Evolutionary conservation across 2,888 invertebrate species (phyloP), one percentile per base, ranked within the genome.

Genomic region (Ophion ellenae): DNA sequence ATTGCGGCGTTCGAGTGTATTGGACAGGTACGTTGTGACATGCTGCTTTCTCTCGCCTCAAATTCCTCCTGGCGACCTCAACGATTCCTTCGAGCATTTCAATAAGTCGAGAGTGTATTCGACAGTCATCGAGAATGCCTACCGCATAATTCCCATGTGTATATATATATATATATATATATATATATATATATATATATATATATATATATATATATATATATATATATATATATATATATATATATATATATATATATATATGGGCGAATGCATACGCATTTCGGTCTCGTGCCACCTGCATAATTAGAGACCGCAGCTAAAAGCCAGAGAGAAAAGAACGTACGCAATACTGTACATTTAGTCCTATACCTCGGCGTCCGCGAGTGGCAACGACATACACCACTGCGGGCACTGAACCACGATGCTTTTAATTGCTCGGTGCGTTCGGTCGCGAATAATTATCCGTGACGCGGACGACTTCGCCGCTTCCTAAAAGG

Each of bases 341-440:
- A 81, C 6, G 76, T 70, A 53, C 66, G 69, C 14, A 69, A 40
- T 36, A 77, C 28, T 53, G 28, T 47, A 53, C 28, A 40, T 57
- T 32, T 4, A 45, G 32, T 11, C 17, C 28, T 64, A 47, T 76
- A 76, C 47, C n/a, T 76, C 45, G 63, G 64, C 11, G 11, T 71
- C 4, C 57, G 32, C 36, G 53, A 57, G 28, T 28, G 28, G 28
- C 24, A 74, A 61, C 81, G 20, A 75, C 40, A n/a, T 24, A 64
- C 28, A 71, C 17, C 63, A 20, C 40, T 45, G 40, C 57, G 73
- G 45, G 32, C 66, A 67, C 24, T 67, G 73, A 83, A 73, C 67
- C 59, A 47, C 67, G 67, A 67, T 66, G 61, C 45, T 79, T 67
- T 83, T 79, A 79, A 83, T 83, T 83, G 79, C 74, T 83, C 74